Conservation (phyloP, 2,797 vertebrate genomes). For the Melopsittacus undulatus region DNA sequence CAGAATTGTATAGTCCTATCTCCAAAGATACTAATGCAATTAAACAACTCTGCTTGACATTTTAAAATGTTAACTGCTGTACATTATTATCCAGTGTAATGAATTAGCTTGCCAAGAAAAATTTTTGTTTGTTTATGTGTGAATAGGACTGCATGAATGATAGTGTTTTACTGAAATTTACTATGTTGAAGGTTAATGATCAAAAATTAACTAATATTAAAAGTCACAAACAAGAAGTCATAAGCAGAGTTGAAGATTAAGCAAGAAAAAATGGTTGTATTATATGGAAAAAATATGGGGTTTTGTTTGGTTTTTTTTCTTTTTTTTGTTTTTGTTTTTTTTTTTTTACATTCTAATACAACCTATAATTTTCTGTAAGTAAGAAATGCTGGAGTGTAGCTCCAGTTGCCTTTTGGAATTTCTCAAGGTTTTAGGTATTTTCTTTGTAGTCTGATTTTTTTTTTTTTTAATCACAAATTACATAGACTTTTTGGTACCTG, state of each 20-base stretch:
- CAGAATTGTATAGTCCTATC: constrained; percentile 29
- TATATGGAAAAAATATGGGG: not conserved
- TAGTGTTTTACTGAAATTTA: not conserved
- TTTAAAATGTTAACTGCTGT: constrained; percentile 62
- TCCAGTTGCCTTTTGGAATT: not conserved
- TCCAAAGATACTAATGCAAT: constrained; percentile 38
- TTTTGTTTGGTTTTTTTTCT: too few species aligned
- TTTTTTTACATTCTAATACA: not conserved
- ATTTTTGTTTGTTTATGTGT: constrained; percentile 27
- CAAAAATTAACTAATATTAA: not conserved
- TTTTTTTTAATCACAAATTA: not conserved
- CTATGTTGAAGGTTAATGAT: not conserved
- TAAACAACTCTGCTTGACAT: constrained; percentile 63
- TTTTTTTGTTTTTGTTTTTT: too few species aligned
- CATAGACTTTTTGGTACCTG: not conserved
- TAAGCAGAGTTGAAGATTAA: not conserved
- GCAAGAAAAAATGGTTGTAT: not conserved
- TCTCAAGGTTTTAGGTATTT: not conserved
- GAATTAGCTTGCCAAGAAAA: constrained; percentile 9
- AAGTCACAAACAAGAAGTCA: not conserved
- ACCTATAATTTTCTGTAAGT: too few species aligned
- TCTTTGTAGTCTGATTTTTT: not conserved
- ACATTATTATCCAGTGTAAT: constrained; percentile 26
- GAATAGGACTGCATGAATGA: not conserved
- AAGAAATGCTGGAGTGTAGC: not conserved